phyloP scores from a whole-genome alignment of 2,888 invertebrate genomes.

The Liposcelis brunnea region DNA sequence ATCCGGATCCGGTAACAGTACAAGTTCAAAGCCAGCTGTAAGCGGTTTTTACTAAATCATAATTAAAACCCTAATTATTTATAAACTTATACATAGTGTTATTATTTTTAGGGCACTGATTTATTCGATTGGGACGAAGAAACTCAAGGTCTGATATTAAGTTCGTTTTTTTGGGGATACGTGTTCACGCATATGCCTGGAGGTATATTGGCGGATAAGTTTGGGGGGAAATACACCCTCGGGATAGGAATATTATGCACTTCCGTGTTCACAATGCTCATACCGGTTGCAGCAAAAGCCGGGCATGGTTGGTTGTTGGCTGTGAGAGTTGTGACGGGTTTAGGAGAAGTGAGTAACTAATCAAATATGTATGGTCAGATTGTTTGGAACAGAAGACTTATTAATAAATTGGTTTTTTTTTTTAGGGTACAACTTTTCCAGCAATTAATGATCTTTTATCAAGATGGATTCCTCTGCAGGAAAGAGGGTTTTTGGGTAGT shows the following conservation, averaged over 20 bases:
- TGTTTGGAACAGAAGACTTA: not conserved
- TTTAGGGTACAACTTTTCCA: conserved; percentile 39
- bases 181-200: conserved; percentile 32
- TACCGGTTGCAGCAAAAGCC: conserved; percentile 30
- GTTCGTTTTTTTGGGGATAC: conserved; percentile 34
- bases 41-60: not conserved
- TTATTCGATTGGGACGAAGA: conserved; percentile 27
- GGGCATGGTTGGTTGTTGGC: conserved; percentile 37
- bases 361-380: not conserved
- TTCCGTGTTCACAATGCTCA: conserved; percentile 28
- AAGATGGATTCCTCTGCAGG: conserved; percentile 39
- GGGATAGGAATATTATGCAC: conserved; percentile 30
- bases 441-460: conserved; percentile 41
- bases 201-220: conserved; percentile 27
- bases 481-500: conserved; percentile 37
- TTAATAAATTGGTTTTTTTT: conserved; percentile 6
- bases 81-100: too few species aligned
- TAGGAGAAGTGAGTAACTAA: conserved; percentile 28
- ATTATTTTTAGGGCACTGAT: conserved; percentile 13
- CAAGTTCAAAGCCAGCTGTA: conserved; percentile 13
- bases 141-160: conserved; percentile 27
- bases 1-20: conserved; percentile 17
- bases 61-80: not conserved
- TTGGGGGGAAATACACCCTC: conserved; percentile 31
- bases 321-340: conserved; percentile 34